Base-by-base conservation (phyloP, 2,113 vertebrate genomes). In the Psilopsiagon aymara region DNA sequence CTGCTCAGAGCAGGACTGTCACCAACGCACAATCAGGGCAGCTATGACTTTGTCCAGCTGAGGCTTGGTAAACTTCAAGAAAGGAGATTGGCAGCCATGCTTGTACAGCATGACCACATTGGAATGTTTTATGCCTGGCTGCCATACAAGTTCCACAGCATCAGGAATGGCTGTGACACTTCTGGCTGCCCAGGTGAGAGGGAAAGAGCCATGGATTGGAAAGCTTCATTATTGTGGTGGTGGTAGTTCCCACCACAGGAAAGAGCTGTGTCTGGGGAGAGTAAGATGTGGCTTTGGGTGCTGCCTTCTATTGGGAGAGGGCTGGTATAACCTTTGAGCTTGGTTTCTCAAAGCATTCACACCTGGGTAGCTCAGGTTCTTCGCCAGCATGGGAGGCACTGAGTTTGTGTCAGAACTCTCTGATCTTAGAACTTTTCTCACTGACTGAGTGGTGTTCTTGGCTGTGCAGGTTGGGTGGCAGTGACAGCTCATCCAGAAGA, bases 381-480 rank as follows among this genome's bases (percentile, higher is more conserved):
- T 44, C 15, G 27, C 31, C 52, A 31, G 11, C 23, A 7, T 39
- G 17, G 17, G 35, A 71, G 37, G 35, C 53, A 41, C 39, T 4
- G 53, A 51, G 31, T n/a, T 82, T 46, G 28, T 25, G 10, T 70
- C 28, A 80, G 76, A 88, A 57, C 12, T 20, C 24, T 64, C 41
- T 52, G 28, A 11, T 77, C 10, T 9, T 25, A 7, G 41, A 41
- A 11, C 27, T 77, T 7, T 5, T 39, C 16, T 88, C 18, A 2
- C 31, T 74, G 31, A 62, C 76, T 94, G 27, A 18, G 0, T 35
- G 1, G 29, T 83, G 23, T 92, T 9, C 64, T 2, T 84, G 90
- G 18, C 52, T 87, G 4, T 51, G 35, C 92, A 99, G 99, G 99
- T 19, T 99, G 99, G 99, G 98, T 99, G 89, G 98, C 99, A 11